Conservation (phyloP, 2,113 vertebrate genomes). For the Cyanoramphus novaezelandiae region DNA sequence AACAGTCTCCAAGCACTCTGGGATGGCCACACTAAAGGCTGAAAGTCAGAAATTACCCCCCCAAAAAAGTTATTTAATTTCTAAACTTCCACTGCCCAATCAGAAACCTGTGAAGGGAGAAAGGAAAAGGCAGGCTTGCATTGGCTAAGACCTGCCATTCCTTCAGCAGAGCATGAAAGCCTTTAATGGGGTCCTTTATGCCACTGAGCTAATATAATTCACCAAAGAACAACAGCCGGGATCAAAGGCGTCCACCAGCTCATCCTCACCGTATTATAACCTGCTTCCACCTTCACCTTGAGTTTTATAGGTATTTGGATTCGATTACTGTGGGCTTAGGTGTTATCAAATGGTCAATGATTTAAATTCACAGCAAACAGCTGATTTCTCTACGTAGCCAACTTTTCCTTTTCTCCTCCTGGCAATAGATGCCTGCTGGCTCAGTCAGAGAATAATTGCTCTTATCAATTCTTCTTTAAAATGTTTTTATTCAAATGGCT, state of each 20-base stretch:
- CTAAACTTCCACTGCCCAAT: constrained; percentile 60
- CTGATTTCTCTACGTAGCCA: constrained; percentile 13
- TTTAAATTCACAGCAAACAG: constrained; percentile 27
- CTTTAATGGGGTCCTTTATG: constrained; percentile 51
- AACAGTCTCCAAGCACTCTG: constrained; percentile 18
- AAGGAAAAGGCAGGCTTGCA: constrained; percentile 50
- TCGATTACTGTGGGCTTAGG: constrained; percentile 25
- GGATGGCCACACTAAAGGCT: neutral
- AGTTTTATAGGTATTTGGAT: constrained; percentile 35
- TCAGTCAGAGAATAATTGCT: constrained; percentile 45
- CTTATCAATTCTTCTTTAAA: constrained; percentile 63
- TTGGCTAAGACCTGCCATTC: constrained; percentile 40
- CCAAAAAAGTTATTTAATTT: constrained; percentile 12
- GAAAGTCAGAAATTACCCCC: constrained; percentile 32
- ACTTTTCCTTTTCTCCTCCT: constrained; percentile 6
- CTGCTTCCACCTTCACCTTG: constrained; percentile 17
- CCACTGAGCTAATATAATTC: constrained; percentile 62
- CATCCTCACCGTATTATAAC: neutral
- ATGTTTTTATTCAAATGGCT: constrained; percentile 52
- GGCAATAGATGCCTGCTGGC: constrained; percentile 51
- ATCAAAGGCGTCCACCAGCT: neutral
- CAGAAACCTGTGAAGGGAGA: constrained; percentile 55
- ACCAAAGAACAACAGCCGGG: constrained; percentile 50
- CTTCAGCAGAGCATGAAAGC: constrained; percentile 39
- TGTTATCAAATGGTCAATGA: neutral